Percentiles rank a stretch among this genome's conserved stretches.
Conservation (phyloP, 2,888 invertebrate species). For the Lordiphosa andalusiaca region DNA sequence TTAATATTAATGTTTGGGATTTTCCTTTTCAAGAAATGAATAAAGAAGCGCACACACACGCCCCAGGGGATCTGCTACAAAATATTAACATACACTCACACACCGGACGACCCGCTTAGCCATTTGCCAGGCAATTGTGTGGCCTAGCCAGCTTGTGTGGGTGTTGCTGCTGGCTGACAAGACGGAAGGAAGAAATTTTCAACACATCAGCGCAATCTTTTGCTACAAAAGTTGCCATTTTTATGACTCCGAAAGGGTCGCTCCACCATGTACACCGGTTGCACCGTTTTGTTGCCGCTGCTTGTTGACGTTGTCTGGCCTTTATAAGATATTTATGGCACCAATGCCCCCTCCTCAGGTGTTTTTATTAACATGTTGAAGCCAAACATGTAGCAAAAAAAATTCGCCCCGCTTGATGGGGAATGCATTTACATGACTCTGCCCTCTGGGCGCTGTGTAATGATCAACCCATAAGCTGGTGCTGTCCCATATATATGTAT, state of each 20-base stretch:
- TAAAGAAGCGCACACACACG: conserved; percentile 13
- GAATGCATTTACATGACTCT: conserved; percentile 1
- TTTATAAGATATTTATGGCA: conserved; percentile 50
- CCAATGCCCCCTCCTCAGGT: conserved; percentile 5
- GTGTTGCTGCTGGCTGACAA: conserved; percentile 33
- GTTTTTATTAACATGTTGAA: conserved; percentile 35
- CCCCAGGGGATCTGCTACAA: conserved; percentile 42
- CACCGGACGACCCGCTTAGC: conserved; percentile 53
- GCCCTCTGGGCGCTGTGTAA: conserved; percentile 12
- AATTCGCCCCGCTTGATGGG: conserved; percentile 1
- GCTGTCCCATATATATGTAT: conserved; percentile 1
- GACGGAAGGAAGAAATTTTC: conserved; percentile 69
- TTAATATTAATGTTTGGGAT: conserved; percentile 57
- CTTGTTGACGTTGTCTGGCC: conserved; percentile 36
- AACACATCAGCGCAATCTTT: conserved; percentile 57
- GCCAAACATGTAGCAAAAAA: conserved; percentile 13
- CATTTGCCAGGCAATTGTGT: conserved; percentile 68
- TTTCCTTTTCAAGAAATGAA: conserved; percentile 33
- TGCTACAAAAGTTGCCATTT: conserved; percentile 43
- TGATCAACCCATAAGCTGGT: conserved; percentile 19
- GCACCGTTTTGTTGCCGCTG: conserved; percentile 16
- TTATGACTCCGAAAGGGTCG: conserved; percentile 38
- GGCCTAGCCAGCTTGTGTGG: conserved; percentile 35
- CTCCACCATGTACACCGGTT: conserved; percentile 45
- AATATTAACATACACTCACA: conserved; percentile 44